Evolutionary conservation across 2,888 invertebrate species (phyloP).

Genomic region (Luperina testacea): DNA sequence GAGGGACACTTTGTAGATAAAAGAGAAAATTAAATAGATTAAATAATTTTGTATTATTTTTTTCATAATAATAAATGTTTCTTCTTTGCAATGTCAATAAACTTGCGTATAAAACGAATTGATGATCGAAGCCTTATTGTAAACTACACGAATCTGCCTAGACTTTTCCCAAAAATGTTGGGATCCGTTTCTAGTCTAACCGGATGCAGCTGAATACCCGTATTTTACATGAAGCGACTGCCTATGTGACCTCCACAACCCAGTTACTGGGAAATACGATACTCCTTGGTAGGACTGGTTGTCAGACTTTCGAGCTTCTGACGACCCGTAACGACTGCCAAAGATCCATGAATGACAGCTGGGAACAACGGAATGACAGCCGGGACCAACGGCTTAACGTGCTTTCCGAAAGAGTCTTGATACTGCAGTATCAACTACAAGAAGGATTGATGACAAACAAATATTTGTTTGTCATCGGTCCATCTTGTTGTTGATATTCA

Average conservation of each 20-base stretch:
- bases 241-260: not conserved
- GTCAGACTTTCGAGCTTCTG: not conserved
- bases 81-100: not conserved
- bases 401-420: not conserved
- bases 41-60: too few relatives aligned
- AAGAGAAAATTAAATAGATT: conserved; percentile 1
- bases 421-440: too few relatives aligned
- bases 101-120: not conserved
- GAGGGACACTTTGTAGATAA: not conserved
- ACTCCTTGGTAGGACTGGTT: not conserved
- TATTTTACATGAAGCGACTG: not conserved
- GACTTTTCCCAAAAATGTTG: not conserved
- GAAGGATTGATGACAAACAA: too few relatives aligned
- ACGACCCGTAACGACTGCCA: not conserved
- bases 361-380: not conserved
- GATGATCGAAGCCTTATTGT: not conserved
- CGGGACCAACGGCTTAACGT: not conserved
- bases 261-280: not conserved
- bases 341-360: not conserved
- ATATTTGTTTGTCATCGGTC: too few relatives aligned
- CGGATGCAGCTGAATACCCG: not conserved
- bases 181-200: not conserved
- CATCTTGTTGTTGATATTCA: too few relatives aligned
- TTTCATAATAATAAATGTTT: not conserved
- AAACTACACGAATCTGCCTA: not conserved